Evolutionary conservation across 2,888 invertebrate genomes (phyloP), one percentile per base, ranked within the genome.

Genomic region (Kryphioiulus occultus): DNA sequence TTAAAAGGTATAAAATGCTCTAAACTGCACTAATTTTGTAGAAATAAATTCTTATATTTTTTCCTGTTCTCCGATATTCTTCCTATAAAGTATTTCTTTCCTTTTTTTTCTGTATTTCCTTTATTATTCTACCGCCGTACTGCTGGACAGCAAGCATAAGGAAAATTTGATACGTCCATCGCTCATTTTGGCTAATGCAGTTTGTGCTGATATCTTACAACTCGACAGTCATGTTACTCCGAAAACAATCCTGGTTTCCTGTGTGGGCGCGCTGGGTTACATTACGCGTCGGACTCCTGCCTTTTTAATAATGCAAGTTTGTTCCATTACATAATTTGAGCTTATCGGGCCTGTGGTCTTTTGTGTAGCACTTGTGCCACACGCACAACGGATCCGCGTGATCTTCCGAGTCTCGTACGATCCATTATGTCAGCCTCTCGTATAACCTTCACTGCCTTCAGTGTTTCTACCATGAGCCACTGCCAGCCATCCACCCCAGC

Each of bases 311-410:
- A 68, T 68, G 68, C 68, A 68, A 68, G 68, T 9, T 53, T 53
- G 53, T 68, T 68, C 68, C 68, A 68, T 68, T 68, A 26, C 22
- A 68, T 68, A 68, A 68, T 68, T 68, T 68, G 68, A 68, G 68
- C 68, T 68, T 68, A 68, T 68, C 68, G 68, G 9, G 68, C 26
- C 22, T 26, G 68, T 68, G 68, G 68, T 68, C 68, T 68, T 68
- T 68, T 68, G 68, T 68, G 22, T 68, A 26, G 68, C 68, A 26
- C 53, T 68, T 10, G 68, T 68, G 68, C 68, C 22, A 26, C 68
- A 68, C 22, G 22, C 68, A 68, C 68, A 68, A 68, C 68, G 68
- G n/a, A 68, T 68, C 68, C 12, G 68, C 68, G 68, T 68, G 68
- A 68, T 68, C 68, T 68, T 68, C 68, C 68, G 7, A 68, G 68